phyloP scores from a whole-genome alignment of 2,888 invertebrate species.

The Athrips mouffetella region DNA sequence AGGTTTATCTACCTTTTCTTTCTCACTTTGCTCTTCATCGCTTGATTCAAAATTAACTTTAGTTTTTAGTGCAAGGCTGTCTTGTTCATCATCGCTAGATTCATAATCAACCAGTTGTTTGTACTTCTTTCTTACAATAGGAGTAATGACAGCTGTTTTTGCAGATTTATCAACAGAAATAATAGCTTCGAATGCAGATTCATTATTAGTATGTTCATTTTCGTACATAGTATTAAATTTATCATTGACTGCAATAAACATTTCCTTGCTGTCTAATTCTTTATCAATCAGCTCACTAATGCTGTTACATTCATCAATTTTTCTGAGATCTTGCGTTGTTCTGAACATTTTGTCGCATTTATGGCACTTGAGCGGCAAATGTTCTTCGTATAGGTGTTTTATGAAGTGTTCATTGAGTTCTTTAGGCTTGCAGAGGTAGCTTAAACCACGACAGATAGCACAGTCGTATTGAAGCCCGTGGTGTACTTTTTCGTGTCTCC shows the following conservation, averaged over 20 bases:
- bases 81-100: conserved; percentile 54
- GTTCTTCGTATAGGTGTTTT: conserved; percentile 50
- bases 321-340: conserved; percentile 57
- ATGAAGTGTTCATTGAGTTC: conserved; percentile 50
- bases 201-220: conserved; percentile 38
- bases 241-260: conserved; percentile 41
- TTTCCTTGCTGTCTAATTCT: conserved; percentile 28
- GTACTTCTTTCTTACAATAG: conserved; percentile 49
- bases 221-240: conserved; percentile 61
- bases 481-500: conserved; percentile 53
- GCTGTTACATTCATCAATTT: conserved; percentile 58
- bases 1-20: no score
- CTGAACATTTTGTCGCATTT: conserved; percentile 58
- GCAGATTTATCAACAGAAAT: conserved; percentile 49
- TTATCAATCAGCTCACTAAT: conserved; percentile 56
- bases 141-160: conserved; percentile 66
- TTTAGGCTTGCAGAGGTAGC: conserved; percentile 53
- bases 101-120: conserved; percentile 63
- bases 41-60: conserved; percentile 69
- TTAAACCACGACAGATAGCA: conserved; percentile 57
- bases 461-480: conserved; percentile 65
- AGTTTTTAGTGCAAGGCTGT: no score
- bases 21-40: conserved; percentile 53
- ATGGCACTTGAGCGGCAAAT: conserved; percentile 58
- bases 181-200: conserved; percentile 50